Base-by-base conservation (phyloP, 2,797 vertebrate species). In the Phalanger gymnotis region DNA sequence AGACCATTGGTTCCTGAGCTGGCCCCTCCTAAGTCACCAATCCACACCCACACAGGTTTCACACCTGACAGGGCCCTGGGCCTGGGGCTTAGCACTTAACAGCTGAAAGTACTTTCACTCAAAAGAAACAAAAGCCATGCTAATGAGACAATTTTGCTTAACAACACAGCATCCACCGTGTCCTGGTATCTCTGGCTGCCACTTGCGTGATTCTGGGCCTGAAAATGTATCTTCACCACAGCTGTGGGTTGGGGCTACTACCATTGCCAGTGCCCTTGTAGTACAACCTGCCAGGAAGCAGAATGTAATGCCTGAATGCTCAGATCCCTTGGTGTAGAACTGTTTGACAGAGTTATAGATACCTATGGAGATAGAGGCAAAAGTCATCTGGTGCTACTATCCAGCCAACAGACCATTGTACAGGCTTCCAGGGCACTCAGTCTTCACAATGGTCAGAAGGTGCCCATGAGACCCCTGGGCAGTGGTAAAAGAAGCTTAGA, bases 381-480 rank as follows among this genome's bases (percentile, higher is more conserved):
- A 99, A 98, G 99, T 99, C 99, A 99, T 99, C 98, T 99, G 99
- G 19, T 99, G 99, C 98, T 99, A 99, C 57, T 99, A 99, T 92
- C 99, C 99, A 0, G 99, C 99, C 9, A 98, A 99, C 96, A 99
- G 98, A 11, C 99, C 99, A 0, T 97, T 99, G 98, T 99, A 99
- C 1, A 99, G 99, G 97, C 99, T 99, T 66, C 98, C 99, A 31
- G 30, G 11, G 28, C 10, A 10, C 3, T 58, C 30, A 58, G 9
- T 58, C 27, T 57, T 28, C 56, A 28, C 2, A 99, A 99, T 99
- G 97, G 99, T 99, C 97, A 98, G 98, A 97, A 99, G 54, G 99
- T 99, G 91, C 99, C 99, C 55, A 99, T 95, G 90, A 99, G 99
- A 0, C 99, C 99, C 0, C 81, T 28, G 0, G 27, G 93, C 95